Conservation (phyloP, 2,113 vertebrate species). For the Albula glossodonta region DNA sequence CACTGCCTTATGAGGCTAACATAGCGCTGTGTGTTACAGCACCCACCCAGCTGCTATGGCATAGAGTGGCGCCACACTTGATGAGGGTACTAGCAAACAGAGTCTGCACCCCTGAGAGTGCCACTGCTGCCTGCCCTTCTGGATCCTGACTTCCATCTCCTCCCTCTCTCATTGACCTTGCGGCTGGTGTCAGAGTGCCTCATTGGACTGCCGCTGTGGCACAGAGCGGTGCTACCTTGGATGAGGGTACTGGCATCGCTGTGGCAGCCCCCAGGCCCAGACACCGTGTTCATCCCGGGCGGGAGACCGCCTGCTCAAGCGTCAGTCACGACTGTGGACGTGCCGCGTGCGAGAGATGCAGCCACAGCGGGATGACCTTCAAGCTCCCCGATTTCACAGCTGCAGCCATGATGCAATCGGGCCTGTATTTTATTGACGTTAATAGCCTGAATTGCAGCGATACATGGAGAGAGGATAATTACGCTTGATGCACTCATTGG, state of each 20-base stretch:
- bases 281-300: not conserved
- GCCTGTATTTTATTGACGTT: conserved; percentile 64
- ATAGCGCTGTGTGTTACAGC: not conserved
- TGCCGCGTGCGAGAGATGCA: too few relatives aligned
- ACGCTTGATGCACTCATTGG: conserved; percentile 39
- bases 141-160: not conserved
- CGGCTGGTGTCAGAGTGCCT: too few relatives aligned
- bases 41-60: not conserved
- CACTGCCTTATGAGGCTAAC: not conserved
- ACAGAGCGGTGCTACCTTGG: too few relatives aligned
- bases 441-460: conserved; percentile 45
- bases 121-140: not conserved
- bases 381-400: not conserved
- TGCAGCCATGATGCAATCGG: conserved; percentile 34
- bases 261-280: too few relatives aligned
- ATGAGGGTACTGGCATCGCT: not conserved
- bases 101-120: too few relatives aligned
- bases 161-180: not conserved
- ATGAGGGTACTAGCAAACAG: too few relatives aligned
- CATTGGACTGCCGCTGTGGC: too few relatives aligned
- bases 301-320: not conserved
- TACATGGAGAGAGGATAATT: conserved; percentile 43
- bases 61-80: not conserved
- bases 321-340: not conserved
- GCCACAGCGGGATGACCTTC: not conserved